Conservation (phyloP, 2,797 vertebrate species). For the Acanthis flammea region DNA sequence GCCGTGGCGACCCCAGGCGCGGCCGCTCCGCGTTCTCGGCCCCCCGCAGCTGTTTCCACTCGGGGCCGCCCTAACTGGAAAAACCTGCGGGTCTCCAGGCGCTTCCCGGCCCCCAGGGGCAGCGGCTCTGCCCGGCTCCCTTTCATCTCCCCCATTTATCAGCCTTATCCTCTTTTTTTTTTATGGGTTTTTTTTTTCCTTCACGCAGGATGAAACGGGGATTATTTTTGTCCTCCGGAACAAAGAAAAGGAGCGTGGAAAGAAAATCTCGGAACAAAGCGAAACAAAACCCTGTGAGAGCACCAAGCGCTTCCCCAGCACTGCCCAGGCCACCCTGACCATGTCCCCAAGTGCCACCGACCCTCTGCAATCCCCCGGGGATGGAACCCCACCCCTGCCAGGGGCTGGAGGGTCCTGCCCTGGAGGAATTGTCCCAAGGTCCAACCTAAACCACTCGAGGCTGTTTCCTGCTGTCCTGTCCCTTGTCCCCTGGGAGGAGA, state of each 20-base stretch:
- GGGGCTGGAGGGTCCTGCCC: not conserved
- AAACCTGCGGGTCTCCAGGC: slow-evolving; percentile 48
- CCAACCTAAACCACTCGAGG: not conserved
- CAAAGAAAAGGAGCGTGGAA: not conserved
- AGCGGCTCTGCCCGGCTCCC: slow-evolving; percentile 19
- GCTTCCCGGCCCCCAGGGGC: slow-evolving; percentile 3
- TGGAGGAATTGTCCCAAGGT: not conserved
- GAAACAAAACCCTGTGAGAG: not conserved
- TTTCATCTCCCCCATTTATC: slow-evolving; percentile 22
- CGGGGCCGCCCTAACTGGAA: slow-evolving; percentile 41
- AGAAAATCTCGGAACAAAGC: rapidly evolving
- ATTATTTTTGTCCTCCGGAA: not conserved
- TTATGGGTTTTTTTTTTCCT: not conserved
- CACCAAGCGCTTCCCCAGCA: not conserved
- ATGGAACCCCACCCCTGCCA: not conserved
- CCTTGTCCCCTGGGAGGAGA: not conserved
- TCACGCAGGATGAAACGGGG: not conserved
- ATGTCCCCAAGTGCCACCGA: not conserved
- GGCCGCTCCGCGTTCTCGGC: slow-evolving; percentile 52
- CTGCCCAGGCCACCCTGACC: not conserved
- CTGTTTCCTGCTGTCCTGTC: not conserved
- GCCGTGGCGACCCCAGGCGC: slow-evolving; percentile 74
- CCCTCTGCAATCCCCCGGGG: not conserved
- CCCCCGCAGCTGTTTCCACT: slow-evolving; percentile 67
- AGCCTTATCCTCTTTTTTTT: not conserved